A percentile compares a stretch with the other conserved stretches of the same genome.
These are phyloP conservation scores for Macrostomum cliftonense DNA, from an alignment of 2,888 invertebrate species.

Conservation along the genomic window DNA sequence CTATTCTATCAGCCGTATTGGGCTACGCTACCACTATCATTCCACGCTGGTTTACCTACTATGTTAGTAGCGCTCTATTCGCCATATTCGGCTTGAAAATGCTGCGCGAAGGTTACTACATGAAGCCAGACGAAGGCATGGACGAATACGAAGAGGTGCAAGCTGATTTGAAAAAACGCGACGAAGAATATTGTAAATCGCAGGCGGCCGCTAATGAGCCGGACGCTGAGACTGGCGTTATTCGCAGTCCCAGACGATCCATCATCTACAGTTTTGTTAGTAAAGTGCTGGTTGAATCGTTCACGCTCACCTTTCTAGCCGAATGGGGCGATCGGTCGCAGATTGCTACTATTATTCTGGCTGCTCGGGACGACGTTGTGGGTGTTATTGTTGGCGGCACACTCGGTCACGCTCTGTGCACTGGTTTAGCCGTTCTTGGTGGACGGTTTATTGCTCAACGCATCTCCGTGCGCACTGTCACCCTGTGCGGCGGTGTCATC, in stretches of 20 bases:
- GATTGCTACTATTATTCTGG: conserved; percentile 84
- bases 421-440: conserved; percentile 84
- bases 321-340: conserved; percentile 99
- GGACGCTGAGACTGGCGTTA: conserved; percentile 15
- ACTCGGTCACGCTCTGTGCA: conserved; percentile 81
- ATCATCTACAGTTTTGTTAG: conserved; percentile 12
- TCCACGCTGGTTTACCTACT: conserved; percentile 77
- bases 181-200: conserved; percentile 50
- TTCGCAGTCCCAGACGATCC: conserved; percentile 5
- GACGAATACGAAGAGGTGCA: conserved; percentile 94
- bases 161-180: conserved; percentile 69
- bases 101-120: conserved; percentile 78
- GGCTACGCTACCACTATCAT: conserved; percentile 84
- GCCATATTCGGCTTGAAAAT: conserved; percentile 91
- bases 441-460: conserved; percentile 86
- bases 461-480: conserved; percentile 85
- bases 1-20: conserved; percentile 65
- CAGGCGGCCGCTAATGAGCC: conserved; percentile 26
- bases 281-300: conserved; percentile 68
- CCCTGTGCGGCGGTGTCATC: conserved; percentile 80
- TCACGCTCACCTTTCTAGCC: conserved; percentile 85
- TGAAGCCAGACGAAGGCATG: conserved; percentile 76
- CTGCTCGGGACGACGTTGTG: conserved; percentile 72
- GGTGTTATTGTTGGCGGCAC: conserved; percentile 85
- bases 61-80: conserved; percentile 79